Evolutionary conservation across 2,113 vertebrate genomes (phyloP).

Genomic region (Calypte anna): DNA sequence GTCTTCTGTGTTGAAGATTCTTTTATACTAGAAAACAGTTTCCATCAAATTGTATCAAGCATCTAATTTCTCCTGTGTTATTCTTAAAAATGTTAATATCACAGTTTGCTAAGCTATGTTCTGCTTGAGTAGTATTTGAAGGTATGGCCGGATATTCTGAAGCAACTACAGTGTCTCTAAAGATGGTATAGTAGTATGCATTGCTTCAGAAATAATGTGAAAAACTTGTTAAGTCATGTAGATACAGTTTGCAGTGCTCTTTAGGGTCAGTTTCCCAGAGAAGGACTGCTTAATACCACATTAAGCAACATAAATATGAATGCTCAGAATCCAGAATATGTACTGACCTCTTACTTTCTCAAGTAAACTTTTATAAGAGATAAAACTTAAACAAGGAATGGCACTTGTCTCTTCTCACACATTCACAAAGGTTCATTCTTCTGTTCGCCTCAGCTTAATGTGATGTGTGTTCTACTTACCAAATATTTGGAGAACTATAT

Average conservation of each 20-base stretch:
- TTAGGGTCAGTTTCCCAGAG: background rate
- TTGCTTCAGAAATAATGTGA: background rate
- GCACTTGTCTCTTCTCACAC: background rate
- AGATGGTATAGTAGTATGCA: background rate
- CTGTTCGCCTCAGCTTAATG: background rate
- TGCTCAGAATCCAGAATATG: background rate
- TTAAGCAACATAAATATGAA: background rate
- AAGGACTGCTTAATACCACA: background rate
- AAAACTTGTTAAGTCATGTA: background rate
- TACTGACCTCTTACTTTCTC: background rate
- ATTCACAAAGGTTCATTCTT: background rate
- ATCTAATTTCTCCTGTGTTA: background rate
- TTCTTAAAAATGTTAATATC: background rate
- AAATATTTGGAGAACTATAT: background rate
- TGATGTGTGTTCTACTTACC: rapidly evolving
- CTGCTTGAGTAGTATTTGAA: background rate
- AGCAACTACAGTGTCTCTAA: background rate
- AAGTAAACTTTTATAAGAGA: background rate
- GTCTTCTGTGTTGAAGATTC: background rate
- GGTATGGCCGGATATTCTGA: background rate
- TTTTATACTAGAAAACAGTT: background rate
- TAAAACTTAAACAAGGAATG: background rate
- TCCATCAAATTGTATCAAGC: background rate
- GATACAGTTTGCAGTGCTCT: background rate
- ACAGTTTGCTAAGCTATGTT: background rate